Evolutionary conservation across 2,797 vertebrate genomes (phyloP), one percentile per base, ranked within the genome.

Genomic region (Labeo calbasu): DNA sequence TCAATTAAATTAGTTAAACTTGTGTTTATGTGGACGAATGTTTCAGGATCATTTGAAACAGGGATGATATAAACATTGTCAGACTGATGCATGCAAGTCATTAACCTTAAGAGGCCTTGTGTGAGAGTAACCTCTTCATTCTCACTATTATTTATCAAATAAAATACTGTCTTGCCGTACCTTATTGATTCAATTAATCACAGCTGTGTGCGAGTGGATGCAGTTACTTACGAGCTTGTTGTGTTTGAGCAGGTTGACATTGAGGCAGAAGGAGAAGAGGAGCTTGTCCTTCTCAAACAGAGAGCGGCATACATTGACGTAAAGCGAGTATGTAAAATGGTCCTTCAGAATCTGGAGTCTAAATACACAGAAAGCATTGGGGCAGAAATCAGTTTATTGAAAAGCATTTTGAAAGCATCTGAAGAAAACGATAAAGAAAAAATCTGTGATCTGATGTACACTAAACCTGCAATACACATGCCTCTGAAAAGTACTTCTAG

Each of bases 201-300:
- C 55, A 61, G n/a, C 57, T 61, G 68, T 79, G 51, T 83, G 73
- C 71, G 12, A 50, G 70, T 68, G 63, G 17, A 17, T 8, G 12
- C 19, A 72, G 65, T 82, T 55, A 93, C 94, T 91, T 83, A 97
- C 97, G 92, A 90, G 75, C n/a, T 86, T 92, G 8, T 94, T 90
- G 51, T 97, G 93, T 86, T 95, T 94, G 79, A 96, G 93, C 76
- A 97, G 95, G 89, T 96, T 97, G 88, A 96, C 90, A 28, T 90
- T 96, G 85, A 98, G 95, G 91, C 95, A 94, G 89, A 97, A 96
- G 86, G 96, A 97, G 88, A 98, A 98, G 32, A 98, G 96, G 69
- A 97, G 92, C 87, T 97, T 98, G 88, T 98, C 96, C 92, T 97
- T 98, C 91, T 97, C 97, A 90, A 98, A 97, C 53, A 97, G 94